phyloP scores from a whole-genome alignment of 2,888 invertebrate species.

The Microctonus brassicae region DNA sequence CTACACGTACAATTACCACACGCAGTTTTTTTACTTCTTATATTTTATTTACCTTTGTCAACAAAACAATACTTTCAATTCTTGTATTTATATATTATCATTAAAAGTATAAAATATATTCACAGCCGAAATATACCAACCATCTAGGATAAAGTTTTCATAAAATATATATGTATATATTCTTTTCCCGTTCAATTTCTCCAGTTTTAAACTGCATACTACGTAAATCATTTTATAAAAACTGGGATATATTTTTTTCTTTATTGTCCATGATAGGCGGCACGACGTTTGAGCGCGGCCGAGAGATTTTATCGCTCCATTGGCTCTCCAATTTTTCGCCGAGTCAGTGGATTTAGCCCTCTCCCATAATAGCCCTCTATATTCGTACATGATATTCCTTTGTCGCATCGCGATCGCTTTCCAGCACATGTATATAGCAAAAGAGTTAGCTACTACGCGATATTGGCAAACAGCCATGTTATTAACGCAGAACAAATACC shows the following conservation, averaged over 20 bases:
- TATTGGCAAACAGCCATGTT: constrained; percentile 33
- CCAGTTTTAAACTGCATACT: no score
- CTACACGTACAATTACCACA: constrained; percentile 7
- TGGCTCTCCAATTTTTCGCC: constrained; percentile 26
- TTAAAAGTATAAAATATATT: no score
- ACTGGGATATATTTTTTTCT: neutral
- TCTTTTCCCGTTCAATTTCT: no score
- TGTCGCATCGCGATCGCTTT: neutral
- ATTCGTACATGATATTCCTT: constrained; percentile 3
- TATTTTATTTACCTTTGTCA: constrained; percentile 3
- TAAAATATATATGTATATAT: no score
- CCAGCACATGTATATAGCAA: neutral
- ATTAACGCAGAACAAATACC: constrained; percentile 29
- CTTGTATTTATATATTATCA: no score
- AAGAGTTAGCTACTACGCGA: neutral
- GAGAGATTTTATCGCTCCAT: neutral
- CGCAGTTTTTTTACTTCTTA: neutral
- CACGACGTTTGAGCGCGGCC: neutral
- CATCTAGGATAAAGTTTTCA: no score
- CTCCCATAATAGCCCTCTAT: neutral
- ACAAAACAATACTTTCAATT: no score
- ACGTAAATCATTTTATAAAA: no score
- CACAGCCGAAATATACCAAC: no score
- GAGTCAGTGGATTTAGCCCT: constrained; percentile 24
- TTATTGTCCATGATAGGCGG: constrained; percentile 3